Percentiles rank a stretch among this genome's conserved stretches.
phyloP scores from a whole-genome alignment of 2,888 invertebrate species.

The Abscondita cerata region DNA sequence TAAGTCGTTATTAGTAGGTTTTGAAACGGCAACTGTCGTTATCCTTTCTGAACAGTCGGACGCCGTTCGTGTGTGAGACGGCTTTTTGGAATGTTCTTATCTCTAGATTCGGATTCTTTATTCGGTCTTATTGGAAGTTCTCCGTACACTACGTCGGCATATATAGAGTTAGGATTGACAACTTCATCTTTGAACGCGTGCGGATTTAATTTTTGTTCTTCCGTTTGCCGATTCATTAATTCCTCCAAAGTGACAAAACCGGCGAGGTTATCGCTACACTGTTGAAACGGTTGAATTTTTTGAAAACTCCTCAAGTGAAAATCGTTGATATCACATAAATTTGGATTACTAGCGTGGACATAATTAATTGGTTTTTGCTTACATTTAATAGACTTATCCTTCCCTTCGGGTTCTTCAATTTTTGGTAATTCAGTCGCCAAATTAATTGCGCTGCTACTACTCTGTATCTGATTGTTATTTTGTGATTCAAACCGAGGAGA shows the following conservation, averaged over 20 bases:
- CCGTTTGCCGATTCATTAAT: slow-evolving; percentile 80
- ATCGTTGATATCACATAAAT: slow-evolving; percentile 68
- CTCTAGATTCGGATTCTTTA: slow-evolving; percentile 28
- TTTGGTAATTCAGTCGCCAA: slow-evolving; percentile 46
- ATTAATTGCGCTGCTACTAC: slow-evolving; percentile 55
- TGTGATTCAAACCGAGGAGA: slow-evolving; percentile 44
- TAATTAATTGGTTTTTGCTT: slow-evolving; percentile 65
- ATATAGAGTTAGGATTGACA: slow-evolving; percentile 54
- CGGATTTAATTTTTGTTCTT: slow-evolving; percentile 66
- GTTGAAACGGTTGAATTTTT: slow-evolving; percentile 54
- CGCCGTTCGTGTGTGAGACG: slow-evolving; percentile 43
- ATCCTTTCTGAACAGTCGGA: slow-evolving; percentile 41
- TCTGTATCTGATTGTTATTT: slow-evolving; percentile 47
- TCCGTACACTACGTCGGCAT: slow-evolving; percentile 66
- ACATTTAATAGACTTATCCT: slow-evolving; percentile 20
- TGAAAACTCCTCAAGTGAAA: slow-evolving; percentile 51
- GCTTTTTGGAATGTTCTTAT: slow-evolving; percentile 17
- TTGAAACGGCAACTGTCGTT: background rate
- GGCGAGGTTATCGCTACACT: slow-evolving; percentile 66
- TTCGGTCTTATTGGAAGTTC: slow-evolving; percentile 54
- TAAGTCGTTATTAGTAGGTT: slow-evolving; percentile 1
- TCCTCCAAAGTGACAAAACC: slow-evolving; percentile 80
- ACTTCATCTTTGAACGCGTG: slow-evolving; percentile 46
- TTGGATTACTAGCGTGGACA: slow-evolving; percentile 76
- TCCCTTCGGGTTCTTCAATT: slow-evolving; percentile 14